These are phyloP conservation scores for Zeus faber DNA, from an alignment of 2,113 vertebrate genomes.

Conservation along the genomic window DNA sequence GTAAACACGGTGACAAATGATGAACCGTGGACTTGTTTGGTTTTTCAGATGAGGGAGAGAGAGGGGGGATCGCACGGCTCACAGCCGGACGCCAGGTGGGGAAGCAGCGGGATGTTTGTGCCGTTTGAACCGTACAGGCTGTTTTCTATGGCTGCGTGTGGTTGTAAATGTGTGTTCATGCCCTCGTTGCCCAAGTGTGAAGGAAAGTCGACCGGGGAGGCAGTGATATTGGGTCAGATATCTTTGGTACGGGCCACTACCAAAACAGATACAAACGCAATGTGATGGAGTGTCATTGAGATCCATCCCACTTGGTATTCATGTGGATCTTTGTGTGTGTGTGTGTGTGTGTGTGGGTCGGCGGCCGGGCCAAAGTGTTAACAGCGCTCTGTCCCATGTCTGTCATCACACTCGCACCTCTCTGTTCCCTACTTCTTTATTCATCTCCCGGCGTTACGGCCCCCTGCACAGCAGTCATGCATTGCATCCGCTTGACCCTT, in stretches of 20 bases:
- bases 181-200: too few species aligned
- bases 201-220: too few species aligned
- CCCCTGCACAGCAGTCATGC: too few species aligned
- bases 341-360: too few species aligned
- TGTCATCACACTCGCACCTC: conserved; percentile 18
- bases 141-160: not conserved
- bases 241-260: too few species aligned
- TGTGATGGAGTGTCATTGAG: too few species aligned
- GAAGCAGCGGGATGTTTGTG: not conserved
- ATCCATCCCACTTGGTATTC: too few species aligned
- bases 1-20: conserved; percentile 2
- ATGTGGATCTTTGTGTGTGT: too few species aligned
- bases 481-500: too few species aligned
- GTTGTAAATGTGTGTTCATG: too few species aligned
- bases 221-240: too few species aligned
- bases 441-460: not conserved
- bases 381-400: conserved; percentile 4
- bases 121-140: not conserved
- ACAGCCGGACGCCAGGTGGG: conserved; percentile 11
- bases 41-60: conserved; percentile 2
- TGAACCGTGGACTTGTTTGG: conserved; percentile 13
- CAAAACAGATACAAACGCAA: too few species aligned
- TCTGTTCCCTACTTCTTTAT: not conserved
- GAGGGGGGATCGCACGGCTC: not conserved
- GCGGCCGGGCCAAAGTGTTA: conserved; percentile 17